Percentiles rank a stretch among this genome's conserved stretches.
Evolutionary conservation across 2,797 vertebrate genomes (phyloP).

Genomic region (Phrynocephalus guinanensis): DNA sequence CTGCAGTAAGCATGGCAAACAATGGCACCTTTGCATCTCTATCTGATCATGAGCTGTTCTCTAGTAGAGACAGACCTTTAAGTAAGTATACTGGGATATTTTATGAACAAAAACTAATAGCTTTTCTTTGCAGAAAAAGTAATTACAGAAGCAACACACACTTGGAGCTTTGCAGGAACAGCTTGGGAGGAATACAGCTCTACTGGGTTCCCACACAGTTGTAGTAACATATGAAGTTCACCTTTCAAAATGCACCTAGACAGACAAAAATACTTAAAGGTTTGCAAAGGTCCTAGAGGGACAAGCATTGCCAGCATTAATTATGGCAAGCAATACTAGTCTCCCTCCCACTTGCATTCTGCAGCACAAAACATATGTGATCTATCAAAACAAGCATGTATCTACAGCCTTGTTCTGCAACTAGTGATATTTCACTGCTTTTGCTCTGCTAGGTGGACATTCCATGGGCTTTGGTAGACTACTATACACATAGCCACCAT

Average conservation of each 20-base stretch:
- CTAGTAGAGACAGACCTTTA: background rate
- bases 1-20: slow-evolving; percentile 25
- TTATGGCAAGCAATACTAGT: background rate
- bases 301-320: background rate
- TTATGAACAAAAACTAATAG: background rate
- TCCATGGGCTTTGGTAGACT: background rate
- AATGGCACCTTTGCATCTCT: background rate
- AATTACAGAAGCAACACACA: background rate
- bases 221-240: background rate
- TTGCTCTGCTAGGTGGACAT: background rate
- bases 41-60: background rate
- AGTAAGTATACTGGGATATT: background rate
- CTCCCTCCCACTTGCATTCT: background rate
- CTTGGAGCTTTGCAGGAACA: background rate
- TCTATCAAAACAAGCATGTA: background rate
- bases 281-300: background rate
- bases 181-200: background rate
- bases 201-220: background rate
- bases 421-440: background rate
- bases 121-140: background rate
- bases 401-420: background rate
- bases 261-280: background rate
- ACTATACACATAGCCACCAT: background rate
- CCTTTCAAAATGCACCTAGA: background rate
- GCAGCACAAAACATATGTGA: background rate